A percentile compares a stretch with the other conserved stretches of the same genome.
Conservation (phyloP, 2,797 vertebrate genomes). For the Margarornis squamiger region DNA sequence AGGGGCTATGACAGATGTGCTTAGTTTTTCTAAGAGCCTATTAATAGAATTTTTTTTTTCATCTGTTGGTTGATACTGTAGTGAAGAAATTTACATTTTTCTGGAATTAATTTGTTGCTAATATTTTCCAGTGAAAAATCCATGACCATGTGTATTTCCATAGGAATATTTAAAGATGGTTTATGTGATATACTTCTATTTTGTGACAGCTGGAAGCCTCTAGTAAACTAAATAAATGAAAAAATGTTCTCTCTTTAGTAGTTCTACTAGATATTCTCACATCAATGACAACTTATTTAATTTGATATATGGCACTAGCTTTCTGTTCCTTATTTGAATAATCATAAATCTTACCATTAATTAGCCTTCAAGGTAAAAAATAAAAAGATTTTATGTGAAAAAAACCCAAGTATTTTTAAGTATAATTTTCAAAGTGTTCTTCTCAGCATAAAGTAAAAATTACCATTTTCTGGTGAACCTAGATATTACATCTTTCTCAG, state of each 20-base stretch:
- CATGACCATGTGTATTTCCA: background rate
- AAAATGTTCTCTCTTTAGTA: background rate
- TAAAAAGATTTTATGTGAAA: fast-evolving
- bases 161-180: background rate
- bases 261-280: background rate
- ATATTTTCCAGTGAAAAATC: background rate
- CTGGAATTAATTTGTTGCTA: background rate
- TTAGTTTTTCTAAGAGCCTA: background rate
- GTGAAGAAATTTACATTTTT: background rate
- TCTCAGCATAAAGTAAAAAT: background rate
- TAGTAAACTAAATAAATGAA: background rate
- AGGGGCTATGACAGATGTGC: background rate
- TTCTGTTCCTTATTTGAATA: background rate
- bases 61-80: background rate
- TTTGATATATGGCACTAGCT: background rate
- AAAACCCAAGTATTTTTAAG: background rate
- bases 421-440: background rate
- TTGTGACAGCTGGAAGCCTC: background rate
- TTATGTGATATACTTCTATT: background rate
- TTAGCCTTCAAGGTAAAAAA: background rate
- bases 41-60: background rate
- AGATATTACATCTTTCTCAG: background rate
- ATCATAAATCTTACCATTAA: background rate
- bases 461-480: background rate
- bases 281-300: background rate